Conservation (phyloP, 2,888 invertebrate genomes). For the Exocentrus adspersus region DNA sequence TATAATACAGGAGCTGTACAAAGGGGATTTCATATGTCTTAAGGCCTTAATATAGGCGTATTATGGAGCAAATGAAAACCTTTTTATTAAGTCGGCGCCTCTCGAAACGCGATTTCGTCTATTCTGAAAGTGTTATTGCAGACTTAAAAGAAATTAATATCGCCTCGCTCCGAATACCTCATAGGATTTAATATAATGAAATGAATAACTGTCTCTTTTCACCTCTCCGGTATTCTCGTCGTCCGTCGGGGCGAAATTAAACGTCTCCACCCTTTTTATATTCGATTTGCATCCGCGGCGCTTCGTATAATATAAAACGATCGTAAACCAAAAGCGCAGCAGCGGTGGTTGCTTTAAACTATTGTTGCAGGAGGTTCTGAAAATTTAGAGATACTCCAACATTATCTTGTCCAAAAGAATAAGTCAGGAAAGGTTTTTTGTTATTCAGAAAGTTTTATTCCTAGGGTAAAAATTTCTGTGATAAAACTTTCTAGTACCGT, state of each 20-base stretch:
- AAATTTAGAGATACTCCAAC: too few relatives aligned
- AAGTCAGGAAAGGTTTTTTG: too few relatives aligned
- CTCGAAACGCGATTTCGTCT: background rate
- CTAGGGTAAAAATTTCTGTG: too few relatives aligned
- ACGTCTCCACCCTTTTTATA: background rate
- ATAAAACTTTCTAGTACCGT: too few relatives aligned
- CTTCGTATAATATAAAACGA: background rate
- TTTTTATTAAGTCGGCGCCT: slow-evolving; percentile 3
- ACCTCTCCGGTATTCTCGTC: slow-evolving; percentile 1
- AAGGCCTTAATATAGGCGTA: background rate
- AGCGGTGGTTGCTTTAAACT: background rate
- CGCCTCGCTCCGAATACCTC: background rate
- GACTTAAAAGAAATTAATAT: slow-evolving; percentile 20
- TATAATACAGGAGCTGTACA: background rate
- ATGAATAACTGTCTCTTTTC: background rate
- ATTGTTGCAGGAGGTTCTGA: too few relatives aligned
- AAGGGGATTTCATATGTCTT: background rate
- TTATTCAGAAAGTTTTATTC: too few relatives aligned
- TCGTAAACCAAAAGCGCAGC: background rate
- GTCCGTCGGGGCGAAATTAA: slow-evolving; percentile 8
- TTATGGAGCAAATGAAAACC: slow-evolving; percentile 10
- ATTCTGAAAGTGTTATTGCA: slow-evolving; percentile 1
- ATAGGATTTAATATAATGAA: slow-evolving; percentile 10
- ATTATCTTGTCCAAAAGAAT: too few relatives aligned
- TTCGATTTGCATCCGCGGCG: slow-evolving; percentile 6